Percentiles rank a stretch among this genome's conserved stretches.
These are phyloP conservation scores for Anthopleura sola DNA, from an alignment of 64 coral and sea anemone species.

Conservation along the genomic window DNA sequence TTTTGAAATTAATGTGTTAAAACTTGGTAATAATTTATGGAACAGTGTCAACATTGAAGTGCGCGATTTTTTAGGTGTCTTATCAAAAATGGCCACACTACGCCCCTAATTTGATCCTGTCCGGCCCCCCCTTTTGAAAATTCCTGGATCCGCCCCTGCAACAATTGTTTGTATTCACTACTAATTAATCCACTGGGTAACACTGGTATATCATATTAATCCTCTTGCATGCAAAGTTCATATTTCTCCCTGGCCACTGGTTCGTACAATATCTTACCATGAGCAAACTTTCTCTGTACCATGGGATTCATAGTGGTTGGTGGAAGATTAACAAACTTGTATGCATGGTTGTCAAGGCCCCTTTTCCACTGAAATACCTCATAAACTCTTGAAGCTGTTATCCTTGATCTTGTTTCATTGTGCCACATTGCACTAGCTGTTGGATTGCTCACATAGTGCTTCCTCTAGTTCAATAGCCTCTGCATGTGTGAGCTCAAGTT, in stretches of 20 bases:
- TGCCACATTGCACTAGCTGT: background rate
- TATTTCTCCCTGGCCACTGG: conserved; percentile 11
- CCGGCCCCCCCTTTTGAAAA: too few species aligned
- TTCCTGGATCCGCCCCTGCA: too few species aligned
- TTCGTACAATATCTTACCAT: conserved; percentile 13
- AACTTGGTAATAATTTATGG: too few species aligned
- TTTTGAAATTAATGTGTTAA: too few species aligned
- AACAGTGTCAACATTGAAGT: too few species aligned
- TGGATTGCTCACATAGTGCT: background rate
- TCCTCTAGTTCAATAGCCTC: background rate
- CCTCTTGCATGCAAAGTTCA: too few species aligned
- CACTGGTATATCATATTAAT: conserved; percentile 32
- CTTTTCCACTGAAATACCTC: conserved; percentile 5
- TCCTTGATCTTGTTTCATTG: conserved; percentile 4
- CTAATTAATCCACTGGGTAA: background rate
- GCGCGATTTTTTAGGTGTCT: too few species aligned
- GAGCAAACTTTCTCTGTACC: conserved; percentile 18
- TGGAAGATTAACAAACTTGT: conserved; percentile 3
- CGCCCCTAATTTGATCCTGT: too few species aligned
- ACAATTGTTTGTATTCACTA: conserved; percentile 48
- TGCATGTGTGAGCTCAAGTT: background rate
- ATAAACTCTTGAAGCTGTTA: conserved; percentile 20
- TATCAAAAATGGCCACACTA: too few species aligned
- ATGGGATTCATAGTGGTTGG: background rate
- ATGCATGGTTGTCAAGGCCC: background rate